Percentiles rank a stretch among this genome's conserved stretches.
Conservation (phyloP, 2,888 invertebrate genomes). For the Drosophila parthenogenetica region DNA sequence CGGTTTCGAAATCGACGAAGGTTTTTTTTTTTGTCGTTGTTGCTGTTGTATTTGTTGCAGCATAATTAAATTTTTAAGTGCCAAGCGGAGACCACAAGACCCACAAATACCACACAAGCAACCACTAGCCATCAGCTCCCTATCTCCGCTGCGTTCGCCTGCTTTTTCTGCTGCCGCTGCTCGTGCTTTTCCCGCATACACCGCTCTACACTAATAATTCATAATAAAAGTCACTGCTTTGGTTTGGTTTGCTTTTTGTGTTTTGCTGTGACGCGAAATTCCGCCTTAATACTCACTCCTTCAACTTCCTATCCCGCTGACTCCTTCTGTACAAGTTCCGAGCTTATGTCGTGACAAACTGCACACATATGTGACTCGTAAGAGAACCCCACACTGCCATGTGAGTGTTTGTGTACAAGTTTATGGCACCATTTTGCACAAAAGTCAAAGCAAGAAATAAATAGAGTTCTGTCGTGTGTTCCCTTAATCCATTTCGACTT, state of each 20-base stretch:
- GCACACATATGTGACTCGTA: constrained; percentile 74
- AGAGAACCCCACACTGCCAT: constrained; percentile 3
- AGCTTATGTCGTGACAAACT: constrained; percentile 81
- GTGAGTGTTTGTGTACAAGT: constrained; percentile 60
- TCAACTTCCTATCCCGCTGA: not conserved
- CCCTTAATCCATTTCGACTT: constrained; percentile 37
- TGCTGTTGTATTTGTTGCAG: constrained; percentile 59
- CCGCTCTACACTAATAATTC: constrained; percentile 72
- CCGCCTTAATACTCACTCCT: constrained; percentile 47
- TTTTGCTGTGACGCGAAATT: constrained; percentile 75
- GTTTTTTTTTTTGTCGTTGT: constrained; percentile 36
- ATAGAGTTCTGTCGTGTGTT: constrained; percentile 33
- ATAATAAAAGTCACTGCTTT: constrained; percentile 81
- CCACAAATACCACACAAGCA: constrained; percentile 77
- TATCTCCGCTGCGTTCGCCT: not conserved
- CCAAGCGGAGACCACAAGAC: constrained; percentile 70
- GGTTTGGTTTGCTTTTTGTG: constrained; percentile 81
- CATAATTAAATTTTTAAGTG: constrained; percentile 80
- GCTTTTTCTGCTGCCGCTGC: not conserved
- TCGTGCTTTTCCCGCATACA: constrained; percentile 2
- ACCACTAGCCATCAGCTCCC: constrained; percentile 49
- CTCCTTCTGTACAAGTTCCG: constrained; percentile 30
- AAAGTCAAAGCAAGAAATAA: constrained; percentile 63
- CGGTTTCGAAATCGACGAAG: constrained; percentile 14
- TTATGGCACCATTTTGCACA: constrained; percentile 77